Conservation (phyloP, 2,797 vertebrate genomes). For the Phyllotis vaccarum region DNA sequence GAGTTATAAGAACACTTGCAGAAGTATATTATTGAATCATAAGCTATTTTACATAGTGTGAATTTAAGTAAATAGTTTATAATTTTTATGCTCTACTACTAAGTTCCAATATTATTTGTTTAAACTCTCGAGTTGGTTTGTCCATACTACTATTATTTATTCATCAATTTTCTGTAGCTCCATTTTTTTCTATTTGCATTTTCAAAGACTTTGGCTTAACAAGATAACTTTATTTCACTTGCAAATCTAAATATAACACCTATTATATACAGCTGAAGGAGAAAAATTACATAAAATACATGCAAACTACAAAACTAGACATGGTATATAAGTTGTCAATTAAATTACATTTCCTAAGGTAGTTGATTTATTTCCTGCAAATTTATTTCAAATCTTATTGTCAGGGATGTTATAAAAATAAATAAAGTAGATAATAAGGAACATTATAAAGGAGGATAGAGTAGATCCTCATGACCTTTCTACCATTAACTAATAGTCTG, state of each 20-base stretch:
- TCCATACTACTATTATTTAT: neutral
- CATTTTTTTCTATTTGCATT: neutral
- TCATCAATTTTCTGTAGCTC: neutral
- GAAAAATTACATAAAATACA: neutral
- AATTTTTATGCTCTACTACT: neutral
- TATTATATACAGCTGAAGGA: neutral
- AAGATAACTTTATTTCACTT: neutral
- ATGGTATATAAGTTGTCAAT: neutral
- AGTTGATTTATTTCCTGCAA: too few relatives aligned
- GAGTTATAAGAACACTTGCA: neutral
- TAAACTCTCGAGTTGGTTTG: neutral
- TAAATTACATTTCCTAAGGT: too few relatives aligned
- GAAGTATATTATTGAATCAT: neutral
- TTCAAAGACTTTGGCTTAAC: neutral
- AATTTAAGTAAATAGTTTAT: neutral
- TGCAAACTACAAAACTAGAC: neutral
- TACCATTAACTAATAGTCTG: neutral
- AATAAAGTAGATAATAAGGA: neutral
- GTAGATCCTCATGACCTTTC: neutral
- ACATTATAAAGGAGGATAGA: neutral
- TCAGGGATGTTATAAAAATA: neutral
- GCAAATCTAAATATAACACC: neutral
- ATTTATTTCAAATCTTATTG: neutral
- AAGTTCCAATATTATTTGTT: neutral
- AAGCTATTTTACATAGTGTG: neutral